Base-by-base conservation (phyloP, 1,140 invertebrate species). In the Leptinotarsa defecta region DNA sequence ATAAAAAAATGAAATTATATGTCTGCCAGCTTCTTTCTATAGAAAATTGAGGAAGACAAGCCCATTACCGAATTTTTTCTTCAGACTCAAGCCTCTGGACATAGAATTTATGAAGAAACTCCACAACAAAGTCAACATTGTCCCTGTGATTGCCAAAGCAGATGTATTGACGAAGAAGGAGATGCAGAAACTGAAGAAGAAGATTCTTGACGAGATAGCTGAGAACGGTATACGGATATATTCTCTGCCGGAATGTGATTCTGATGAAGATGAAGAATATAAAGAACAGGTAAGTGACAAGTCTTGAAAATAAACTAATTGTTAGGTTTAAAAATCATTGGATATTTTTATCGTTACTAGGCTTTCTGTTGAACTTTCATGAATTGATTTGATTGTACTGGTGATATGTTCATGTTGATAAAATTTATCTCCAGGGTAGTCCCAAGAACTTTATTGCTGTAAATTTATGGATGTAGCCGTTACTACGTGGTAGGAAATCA, bases 81-180 rank as follows among this genome's bases (percentile, higher is more conserved):
- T 43, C 78, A 93, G 92, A 19, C 86, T 95, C 68, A 94, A 94
- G 81, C 93, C 93, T 1, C 86, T 99, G 76, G 98, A 99, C 86
- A 94, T 99, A 81, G 96, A 99, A 88, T 98, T 99, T 84, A 99
- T 99, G 97, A 98, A 98, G 84, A 94, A 98, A 83, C 88, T 99
- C 13, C 97, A 99, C 84, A 96, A 97, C 81, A 99, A 98, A 91
- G 95, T 98, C 4, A 99, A 99, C 85, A 98, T 99, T 83, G 96
- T 99, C 82, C 98, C 98, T 77, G 95, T 99, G 3, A 98, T 99
- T 84, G 98, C 98, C 65, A 99, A 99, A 89, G 96, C 98, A 34
- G 98, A 99, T 88, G 97, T 96, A 75, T 88, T 99, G 27, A 99
- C 97, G 5, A 96, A 97, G 85, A 96, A 97, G 81, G 98, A 99